phyloP scores from a whole-genome alignment of 2,888 invertebrate genomes.

The Himalopsyche tibetana region DNA sequence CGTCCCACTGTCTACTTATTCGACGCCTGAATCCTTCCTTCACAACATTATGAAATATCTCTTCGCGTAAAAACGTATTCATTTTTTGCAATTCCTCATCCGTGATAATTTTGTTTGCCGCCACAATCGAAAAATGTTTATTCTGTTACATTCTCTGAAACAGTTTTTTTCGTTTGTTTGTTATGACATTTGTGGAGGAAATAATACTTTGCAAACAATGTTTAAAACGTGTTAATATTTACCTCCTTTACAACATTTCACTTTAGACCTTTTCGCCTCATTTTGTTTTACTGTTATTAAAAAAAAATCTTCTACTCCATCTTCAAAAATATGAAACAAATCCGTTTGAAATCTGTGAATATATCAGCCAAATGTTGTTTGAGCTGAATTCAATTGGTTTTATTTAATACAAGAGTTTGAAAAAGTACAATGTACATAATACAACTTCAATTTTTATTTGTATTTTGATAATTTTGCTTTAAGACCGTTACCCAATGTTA shows the following conservation, averaged over 20 bases:
- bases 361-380: too few species aligned
- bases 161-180: neutral
- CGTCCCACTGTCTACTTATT: constrained; percentile 14
- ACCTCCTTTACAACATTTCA: neutral
- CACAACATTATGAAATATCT: constrained; percentile 11
- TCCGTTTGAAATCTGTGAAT: too few species aligned
- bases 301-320: too few species aligned
- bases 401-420: too few species aligned
- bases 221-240: neutral
- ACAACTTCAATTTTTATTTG: too few species aligned
- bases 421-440: too few species aligned
- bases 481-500: too few species aligned
- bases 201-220: neutral
- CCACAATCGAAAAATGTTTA: neutral
- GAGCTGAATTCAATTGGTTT: too few species aligned
- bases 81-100: constrained; percentile 30
- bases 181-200: neutral
- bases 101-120: constrained; percentile 22
- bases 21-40: constrained; percentile 28
- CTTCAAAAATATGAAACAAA: too few species aligned
- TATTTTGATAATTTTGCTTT: too few species aligned
- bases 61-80: constrained; percentile 8
- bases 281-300: constrained; percentile 20
- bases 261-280: neutral
- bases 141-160: neutral